Percentiles rank a stretch among this genome's conserved stretches.
Evolutionary conservation across 2,113 vertebrate genomes (phyloP).

Genomic region (Anoplopoma fimbria): DNA sequence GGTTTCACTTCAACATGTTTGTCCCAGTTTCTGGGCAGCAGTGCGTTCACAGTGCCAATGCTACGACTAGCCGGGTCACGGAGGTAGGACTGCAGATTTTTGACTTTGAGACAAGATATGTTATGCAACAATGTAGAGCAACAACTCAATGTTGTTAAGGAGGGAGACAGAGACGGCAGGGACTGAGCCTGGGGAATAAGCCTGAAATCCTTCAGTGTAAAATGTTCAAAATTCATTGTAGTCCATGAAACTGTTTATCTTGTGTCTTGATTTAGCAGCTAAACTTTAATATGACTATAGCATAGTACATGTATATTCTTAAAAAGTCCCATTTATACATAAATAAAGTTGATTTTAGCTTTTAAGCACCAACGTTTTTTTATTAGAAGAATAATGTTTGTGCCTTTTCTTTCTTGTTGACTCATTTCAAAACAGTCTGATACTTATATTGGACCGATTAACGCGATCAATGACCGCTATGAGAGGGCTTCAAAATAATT

Average conservation of each 20-base stretch:
- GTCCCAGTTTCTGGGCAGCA: slow-evolving; percentile 56
- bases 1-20: slow-evolving; percentile 42
- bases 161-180: background rate
- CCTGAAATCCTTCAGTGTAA: background rate
- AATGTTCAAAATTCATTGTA: background rate
- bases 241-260: background rate
- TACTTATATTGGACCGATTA: background rate
- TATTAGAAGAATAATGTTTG: no score
- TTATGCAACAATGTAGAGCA: slow-evolving; percentile 12
- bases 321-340: no score
- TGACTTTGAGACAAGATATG: background rate
- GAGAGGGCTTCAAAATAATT: background rate
- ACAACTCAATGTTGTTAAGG: background rate
- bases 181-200: background rate
- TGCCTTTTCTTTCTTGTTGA: background rate
- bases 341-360: no score
- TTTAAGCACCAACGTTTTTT: no score
- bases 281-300: background rate
- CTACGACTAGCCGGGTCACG: slow-evolving; percentile 3
- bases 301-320: background rate
- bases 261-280: background rate
- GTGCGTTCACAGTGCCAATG: slow-evolving; percentile 8
- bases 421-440: background rate
- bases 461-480: no score
- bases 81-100: slow-evolving; percentile 4